These are phyloP conservation scores for Ceratitis capitata DNA, from an alignment of 1,140 invertebrate genomes.

Conservation along the genomic window DNA sequence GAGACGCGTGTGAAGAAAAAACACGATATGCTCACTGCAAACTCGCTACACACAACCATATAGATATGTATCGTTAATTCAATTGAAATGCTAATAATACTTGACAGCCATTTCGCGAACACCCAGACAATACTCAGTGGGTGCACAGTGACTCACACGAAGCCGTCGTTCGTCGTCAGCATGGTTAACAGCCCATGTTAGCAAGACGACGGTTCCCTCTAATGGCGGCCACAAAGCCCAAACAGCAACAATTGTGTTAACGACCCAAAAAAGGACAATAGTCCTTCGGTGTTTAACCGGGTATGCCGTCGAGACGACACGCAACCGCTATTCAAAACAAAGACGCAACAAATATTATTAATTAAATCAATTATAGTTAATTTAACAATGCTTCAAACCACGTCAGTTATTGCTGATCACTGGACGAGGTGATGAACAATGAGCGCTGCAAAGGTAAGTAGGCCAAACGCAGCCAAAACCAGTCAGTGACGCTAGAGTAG, in stretches of 20 bases:
- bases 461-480: too few relatives aligned
- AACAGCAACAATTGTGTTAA: neutral
- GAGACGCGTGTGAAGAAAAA: neutral
- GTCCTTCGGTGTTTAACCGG: neutral
- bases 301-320: neutral
- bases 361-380: slow-evolving; percentile 21
- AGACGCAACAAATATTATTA: neutral
- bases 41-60: neutral
- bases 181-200: too few relatives aligned
- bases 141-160: neutral
- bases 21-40: too few relatives aligned
- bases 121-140: neutral
- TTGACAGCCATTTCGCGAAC: slow-evolving; percentile 1
- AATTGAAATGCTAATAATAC: slow-evolving; percentile 9
- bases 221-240: neutral
- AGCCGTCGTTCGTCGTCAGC: neutral
- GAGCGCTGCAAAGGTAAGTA: neutral
- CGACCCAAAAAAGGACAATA: neutral
- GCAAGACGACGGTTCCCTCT: too few relatives aligned
- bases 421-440: neutral
- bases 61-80: neutral
- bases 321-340: neutral
- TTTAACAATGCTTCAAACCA: neutral
- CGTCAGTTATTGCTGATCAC: neutral
- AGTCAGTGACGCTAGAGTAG: too few relatives aligned